Evolutionary conservation across 2,797 vertebrate genomes (phyloP), one percentile per base, ranked within the genome.

Genomic region (Helostoma temminkii): DNA sequence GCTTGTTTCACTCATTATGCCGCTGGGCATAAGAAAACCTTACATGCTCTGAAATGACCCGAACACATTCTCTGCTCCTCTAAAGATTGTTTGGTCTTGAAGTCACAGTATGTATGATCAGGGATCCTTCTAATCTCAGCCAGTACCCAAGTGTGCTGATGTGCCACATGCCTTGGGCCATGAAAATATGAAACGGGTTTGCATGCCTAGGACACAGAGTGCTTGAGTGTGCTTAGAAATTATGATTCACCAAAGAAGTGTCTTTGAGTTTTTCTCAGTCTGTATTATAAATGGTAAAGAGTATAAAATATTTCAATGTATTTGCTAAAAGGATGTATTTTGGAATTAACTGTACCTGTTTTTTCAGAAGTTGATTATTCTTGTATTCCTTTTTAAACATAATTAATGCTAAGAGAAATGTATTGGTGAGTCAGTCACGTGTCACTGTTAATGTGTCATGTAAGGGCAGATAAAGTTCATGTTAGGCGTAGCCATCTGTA

Each of bases 371-470:
- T 4, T 37, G 3, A 11, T 14, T 37, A 15, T 14, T 37, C 14
- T 37, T 37, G 6, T 7, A 41, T n/a, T 41, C 8, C 37, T 6
- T 18, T 34, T 34, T 6, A 41, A 12, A 36, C 16, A 3, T 34
- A 12, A 3, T 28, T 28, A 16, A 11, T 39, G 14, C 12, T 14
- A 37, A 16, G 14, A 15, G 14, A 39, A 18, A 41, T 7, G 14
- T 37, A 30, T 5, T 30, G 28, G 5, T 30, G 28, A 30, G 5
- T 5, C 28, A 30, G 9, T 8, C 9, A 8, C 30, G 9, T 32
- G 7, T 8, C 30, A 32, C 14, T 43, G 15, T 58, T n/a, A 42
- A n/a, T 59, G 9, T 64, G 45, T 76, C 22, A 45, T 46, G n/a
- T 48, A 10, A 21, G 22, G 14, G 28, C 14, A 47, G 30, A 47